phyloP scores from a whole-genome alignment of 2,888 invertebrate species.

The Agonum fuliginosum region DNA sequence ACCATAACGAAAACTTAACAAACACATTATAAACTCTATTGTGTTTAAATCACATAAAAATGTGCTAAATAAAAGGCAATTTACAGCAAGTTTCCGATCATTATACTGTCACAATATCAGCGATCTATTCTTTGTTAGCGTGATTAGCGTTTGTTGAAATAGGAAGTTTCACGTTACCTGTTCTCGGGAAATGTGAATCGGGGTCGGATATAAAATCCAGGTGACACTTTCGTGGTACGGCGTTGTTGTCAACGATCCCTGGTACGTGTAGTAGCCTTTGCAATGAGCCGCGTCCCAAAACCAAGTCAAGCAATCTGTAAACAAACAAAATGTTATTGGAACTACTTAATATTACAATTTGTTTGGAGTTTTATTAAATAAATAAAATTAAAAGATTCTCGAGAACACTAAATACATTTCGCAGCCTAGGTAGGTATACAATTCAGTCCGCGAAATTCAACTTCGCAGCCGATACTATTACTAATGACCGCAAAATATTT shows the following conservation, averaged over 20 bases:
- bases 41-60: conserved; percentile 12
- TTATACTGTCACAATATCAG: neutral
- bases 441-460: too few species aligned
- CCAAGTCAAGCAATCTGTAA: conserved; percentile 80
- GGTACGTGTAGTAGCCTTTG: conserved; percentile 83
- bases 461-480: too few species aligned
- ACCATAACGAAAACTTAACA: conserved; percentile 38
- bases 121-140: neutral
- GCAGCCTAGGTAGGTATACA: too few species aligned
- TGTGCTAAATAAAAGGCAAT: conserved; percentile 27
- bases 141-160: neutral
- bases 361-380: too few species aligned
- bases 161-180: conserved; percentile 73
- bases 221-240: conserved; percentile 84
- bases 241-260: conserved; percentile 83
- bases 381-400: too few species aligned
- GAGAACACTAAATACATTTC: too few species aligned
- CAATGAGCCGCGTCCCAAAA: conserved; percentile 80
- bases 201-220: conserved; percentile 83
- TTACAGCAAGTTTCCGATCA: neutral
- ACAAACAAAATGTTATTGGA: neutral
- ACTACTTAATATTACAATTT: too few species aligned
- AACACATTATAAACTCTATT: conserved; percentile 34
- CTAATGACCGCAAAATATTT: too few species aligned
- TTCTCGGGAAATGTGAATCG: conserved; percentile 80